Percentiles rank a stretch among this genome's conserved stretches.
Evolutionary conservation across 2,888 invertebrate species (phyloP).

Genomic region (Psylliodes chrysocephalus): DNA sequence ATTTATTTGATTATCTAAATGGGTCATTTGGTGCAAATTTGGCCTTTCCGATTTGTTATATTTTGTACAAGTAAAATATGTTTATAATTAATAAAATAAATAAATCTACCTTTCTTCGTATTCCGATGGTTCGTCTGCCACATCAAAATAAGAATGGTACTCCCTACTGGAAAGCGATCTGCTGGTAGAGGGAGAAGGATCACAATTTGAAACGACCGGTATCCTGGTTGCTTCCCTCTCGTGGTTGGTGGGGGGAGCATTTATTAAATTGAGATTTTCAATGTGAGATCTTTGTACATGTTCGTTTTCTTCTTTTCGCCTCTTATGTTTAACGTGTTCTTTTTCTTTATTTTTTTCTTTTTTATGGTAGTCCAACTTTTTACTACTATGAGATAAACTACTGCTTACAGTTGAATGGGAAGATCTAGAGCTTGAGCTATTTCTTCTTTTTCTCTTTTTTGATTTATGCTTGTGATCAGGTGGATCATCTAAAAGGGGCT

Average conservation of each 20-base stretch:
- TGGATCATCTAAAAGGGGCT: constrained; percentile 31
- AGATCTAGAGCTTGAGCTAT: constrained; percentile 61
- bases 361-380: constrained; percentile 51
- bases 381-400: constrained; percentile 54
- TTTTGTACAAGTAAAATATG: no score
- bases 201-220: constrained; percentile 17
- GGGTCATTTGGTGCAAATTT: no score
- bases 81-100: background rate
- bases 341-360: constrained; percentile 41
- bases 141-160: constrained; percentile 80
- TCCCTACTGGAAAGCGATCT: constrained; percentile 51
- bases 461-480: constrained; percentile 46
- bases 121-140: constrained; percentile 70
- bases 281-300: constrained; percentile 52
- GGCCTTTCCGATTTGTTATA: no score
- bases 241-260: constrained; percentile 72
- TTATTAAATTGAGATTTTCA: constrained; percentile 54
- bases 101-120: constrained; percentile 70
- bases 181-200: constrained; percentile 39
- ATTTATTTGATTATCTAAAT: no score
- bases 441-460: constrained; percentile 62
- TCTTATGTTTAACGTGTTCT: constrained; percentile 56
- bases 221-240: constrained; percentile 67
- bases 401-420: constrained; percentile 62
- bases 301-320: constrained; percentile 59